Percentiles rank a stretch among this genome's conserved stretches.
Evolutionary conservation across 1,140 invertebrate genomes (phyloP).

Genomic region (Trichogramma pretiosum): DNA sequence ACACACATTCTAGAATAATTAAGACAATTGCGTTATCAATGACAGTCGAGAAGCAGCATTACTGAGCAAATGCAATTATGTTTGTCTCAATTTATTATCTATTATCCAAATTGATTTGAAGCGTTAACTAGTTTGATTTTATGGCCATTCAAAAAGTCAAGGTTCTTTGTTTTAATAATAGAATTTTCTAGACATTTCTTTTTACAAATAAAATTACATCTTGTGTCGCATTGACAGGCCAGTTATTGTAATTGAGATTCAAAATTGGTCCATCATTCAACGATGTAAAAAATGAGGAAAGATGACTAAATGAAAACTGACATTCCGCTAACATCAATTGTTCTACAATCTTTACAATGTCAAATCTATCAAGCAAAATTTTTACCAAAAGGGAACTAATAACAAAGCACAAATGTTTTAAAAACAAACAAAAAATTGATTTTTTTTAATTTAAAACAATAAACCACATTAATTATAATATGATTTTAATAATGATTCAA

Average conservation of each 20-base stretch:
- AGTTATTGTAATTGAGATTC: background rate
- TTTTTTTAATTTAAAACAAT: background rate
- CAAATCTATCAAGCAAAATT: constrained; percentile 2
- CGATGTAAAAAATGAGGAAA: constrained; percentile 6
- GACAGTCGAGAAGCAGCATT: background rate
- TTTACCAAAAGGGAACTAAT: constrained; percentile 1
- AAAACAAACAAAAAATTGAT: background rate
- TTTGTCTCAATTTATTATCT: too few relatives aligned
- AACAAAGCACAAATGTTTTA: background rate
- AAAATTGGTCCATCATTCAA: constrained; percentile 9
- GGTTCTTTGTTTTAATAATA: too few relatives aligned
- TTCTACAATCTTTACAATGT: background rate
- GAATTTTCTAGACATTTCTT: too few relatives aligned
- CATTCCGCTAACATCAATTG: constrained; percentile 7
- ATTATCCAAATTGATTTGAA: too few relatives aligned
- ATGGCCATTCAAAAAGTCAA: too few relatives aligned
- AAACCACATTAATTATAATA: background rate
- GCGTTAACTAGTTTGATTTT: too few relatives aligned
- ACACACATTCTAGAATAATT: constrained; percentile 69
- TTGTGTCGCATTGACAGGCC: too few relatives aligned
- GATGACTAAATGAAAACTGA: constrained; percentile 6
- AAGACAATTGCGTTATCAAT: too few relatives aligned
- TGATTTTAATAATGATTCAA: background rate
- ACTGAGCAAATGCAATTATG: background rate
- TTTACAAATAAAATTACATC: too few relatives aligned